Evolutionary conservation across 2,888 invertebrate genomes (phyloP).

Genomic region (Polyommatus icarus): DNA sequence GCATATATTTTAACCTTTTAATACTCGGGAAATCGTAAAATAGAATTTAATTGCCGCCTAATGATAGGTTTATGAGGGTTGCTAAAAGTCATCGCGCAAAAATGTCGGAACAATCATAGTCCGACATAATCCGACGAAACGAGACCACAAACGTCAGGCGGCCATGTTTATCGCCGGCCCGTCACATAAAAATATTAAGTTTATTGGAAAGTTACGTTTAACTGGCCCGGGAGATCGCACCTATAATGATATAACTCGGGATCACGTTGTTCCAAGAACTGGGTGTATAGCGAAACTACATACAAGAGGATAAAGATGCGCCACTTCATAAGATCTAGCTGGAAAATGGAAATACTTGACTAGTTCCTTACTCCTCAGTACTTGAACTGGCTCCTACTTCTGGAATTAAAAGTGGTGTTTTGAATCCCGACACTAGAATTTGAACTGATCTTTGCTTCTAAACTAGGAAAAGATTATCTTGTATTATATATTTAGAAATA

Average conservation of each 20-base stretch:
- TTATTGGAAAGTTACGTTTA: conserved; percentile 64
- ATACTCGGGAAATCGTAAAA: conserved; percentile 12
- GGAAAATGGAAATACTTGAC: background rate
- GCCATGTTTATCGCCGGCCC: conserved; percentile 56
- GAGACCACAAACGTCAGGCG: conserved; percentile 55
- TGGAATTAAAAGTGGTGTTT: too few relatives aligned
- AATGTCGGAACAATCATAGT: conserved; percentile 55
- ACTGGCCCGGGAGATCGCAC: conserved; percentile 50
- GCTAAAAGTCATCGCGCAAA: conserved; percentile 44
- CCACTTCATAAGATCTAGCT: background rate
- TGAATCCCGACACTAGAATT: too few relatives aligned
- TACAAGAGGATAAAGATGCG: conserved; percentile 37
- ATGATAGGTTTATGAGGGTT: conserved; percentile 15
- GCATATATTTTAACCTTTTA: background rate
- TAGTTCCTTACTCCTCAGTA: too few relatives aligned
- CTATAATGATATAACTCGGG: conserved; percentile 47
- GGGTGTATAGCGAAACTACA: conserved; percentile 43
- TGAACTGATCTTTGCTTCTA: too few relatives aligned
- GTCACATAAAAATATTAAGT: conserved; percentile 70
- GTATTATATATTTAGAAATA: too few relatives aligned
- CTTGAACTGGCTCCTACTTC: too few relatives aligned
- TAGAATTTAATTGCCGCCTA: background rate
- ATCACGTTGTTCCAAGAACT: conserved; percentile 49
- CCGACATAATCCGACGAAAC: conserved; percentile 55
- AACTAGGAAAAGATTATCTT: too few relatives aligned